phyloP scores from a whole-genome alignment of 2,888 invertebrate genomes.

The Noctuana brunneofusca region DNA sequence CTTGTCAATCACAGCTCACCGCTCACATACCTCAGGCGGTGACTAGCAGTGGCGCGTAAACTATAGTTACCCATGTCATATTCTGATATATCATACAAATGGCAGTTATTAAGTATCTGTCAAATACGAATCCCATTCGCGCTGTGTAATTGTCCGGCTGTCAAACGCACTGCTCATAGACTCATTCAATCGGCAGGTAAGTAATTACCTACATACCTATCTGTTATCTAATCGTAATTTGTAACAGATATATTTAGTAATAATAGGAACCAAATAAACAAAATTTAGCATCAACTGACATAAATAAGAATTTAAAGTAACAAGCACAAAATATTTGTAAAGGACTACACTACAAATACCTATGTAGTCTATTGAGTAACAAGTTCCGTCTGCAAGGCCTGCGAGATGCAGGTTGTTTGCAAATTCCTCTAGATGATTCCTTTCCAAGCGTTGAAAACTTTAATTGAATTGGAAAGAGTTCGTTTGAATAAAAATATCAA shows the following conservation, averaged over 20 bases:
- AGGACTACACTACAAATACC: background rate
- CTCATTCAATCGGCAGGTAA: background rate
- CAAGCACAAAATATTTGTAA: background rate
- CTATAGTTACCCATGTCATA: too few species aligned
- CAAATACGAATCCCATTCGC: conserved; percentile 12
- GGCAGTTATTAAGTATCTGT: conserved; percentile 17
- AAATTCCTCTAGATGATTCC: conserved; percentile 36
- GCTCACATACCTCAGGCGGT: too few species aligned
- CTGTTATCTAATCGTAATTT: background rate
- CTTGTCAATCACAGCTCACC: too few species aligned
- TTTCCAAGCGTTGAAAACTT: conserved; percentile 52
- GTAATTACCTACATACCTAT: background rate
- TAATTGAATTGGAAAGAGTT: conserved; percentile 56
- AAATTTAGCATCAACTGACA: background rate
- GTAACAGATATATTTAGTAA: background rate
- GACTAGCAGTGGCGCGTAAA: too few species aligned
- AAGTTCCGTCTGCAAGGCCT: conserved; percentile 27
- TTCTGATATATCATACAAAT: conserved; percentile 12
- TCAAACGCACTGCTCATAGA: background rate
- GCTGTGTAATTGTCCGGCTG: conserved; percentile 1
- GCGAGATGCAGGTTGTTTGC: conserved; percentile 17
- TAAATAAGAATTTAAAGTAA: too few species aligned
- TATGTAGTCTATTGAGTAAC: conserved; percentile 23
- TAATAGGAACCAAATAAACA: background rate
- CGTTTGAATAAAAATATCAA: conserved; percentile 21